Evolutionary conservation across 2,888 invertebrate genomes (phyloP).

Genomic region (Drosophila fungiperda): DNA sequence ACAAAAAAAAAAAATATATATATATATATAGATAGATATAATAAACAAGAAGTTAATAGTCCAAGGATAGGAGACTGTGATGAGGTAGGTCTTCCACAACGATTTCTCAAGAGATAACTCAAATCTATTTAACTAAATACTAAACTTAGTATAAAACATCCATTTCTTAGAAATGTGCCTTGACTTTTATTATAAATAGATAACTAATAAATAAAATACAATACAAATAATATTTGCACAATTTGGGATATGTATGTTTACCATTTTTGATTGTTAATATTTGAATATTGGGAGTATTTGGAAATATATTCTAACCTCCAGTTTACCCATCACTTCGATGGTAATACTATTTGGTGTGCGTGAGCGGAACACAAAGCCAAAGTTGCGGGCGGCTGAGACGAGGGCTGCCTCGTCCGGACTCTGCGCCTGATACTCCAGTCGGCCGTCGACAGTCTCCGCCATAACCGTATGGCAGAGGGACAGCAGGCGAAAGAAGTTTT

Average conservation of each 20-base stretch:
- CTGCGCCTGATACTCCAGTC: conserved; percentile 90
- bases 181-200: too few relatives aligned
- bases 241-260: not conserved
- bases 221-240: too few relatives aligned
- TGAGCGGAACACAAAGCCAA: conserved; percentile 99
- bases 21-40: not conserved
- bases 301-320: conserved; percentile 86
- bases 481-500: conserved; percentile 95
- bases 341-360: conserved; percentile 96
- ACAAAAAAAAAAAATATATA: not conserved
- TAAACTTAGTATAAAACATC: too few relatives aligned
- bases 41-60: not conserved
- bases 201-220: too few relatives aligned
- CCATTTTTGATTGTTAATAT: not conserved
- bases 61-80: not conserved
- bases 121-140: too few relatives aligned
- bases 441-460: conserved; percentile 96
- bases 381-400: conserved; percentile 98
- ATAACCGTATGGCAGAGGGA: conserved; percentile 99
- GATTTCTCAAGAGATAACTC: not conserved
- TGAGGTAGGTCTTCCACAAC: not conserved
- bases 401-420: conserved; percentile 99
- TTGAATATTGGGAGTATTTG: not conserved
- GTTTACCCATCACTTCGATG: conserved; percentile 93
- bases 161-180: too few relatives aligned